Conservation (phyloP, 2,797 vertebrate genomes). For the Bryconaethiops microstoma region DNA sequence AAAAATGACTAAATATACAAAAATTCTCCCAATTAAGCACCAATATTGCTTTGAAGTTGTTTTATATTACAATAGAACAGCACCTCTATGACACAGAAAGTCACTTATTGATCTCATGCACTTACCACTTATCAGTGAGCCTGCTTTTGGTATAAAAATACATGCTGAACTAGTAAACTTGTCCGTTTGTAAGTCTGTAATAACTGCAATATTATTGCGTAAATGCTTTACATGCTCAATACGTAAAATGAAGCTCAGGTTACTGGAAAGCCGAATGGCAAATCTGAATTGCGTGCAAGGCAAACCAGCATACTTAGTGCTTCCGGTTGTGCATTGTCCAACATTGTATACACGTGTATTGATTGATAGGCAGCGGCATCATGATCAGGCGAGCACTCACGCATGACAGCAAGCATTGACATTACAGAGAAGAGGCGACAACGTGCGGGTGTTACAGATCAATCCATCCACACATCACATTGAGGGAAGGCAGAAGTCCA, state of each 20-base stretch:
- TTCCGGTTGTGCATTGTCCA: conserved; percentile 3
- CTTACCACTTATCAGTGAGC: neutral
- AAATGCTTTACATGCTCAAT: neutral
- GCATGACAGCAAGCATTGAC: conserved; percentile 37
- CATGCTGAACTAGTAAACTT: neutral
- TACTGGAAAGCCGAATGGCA: neutral
- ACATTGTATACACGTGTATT: conserved; percentile 25
- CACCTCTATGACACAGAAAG: neutral
- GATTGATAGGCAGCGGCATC: conserved; percentile 33
- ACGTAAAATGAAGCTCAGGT: conserved; percentile 1
- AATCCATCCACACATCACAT: conserved; percentile 37
- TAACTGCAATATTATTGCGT: neutral
- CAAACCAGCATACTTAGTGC: neutral
- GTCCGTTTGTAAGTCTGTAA: neutral
- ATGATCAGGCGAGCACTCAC: conserved; percentile 12
- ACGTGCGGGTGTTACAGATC: conserved; percentile 45
- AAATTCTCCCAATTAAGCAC: neutral
- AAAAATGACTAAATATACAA: too few relatives aligned
- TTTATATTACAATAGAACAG: neutral
- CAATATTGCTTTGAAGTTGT: neutral
- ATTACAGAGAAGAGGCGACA: conserved; percentile 26
- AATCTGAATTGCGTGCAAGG: conserved; percentile 7
- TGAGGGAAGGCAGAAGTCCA: conserved; percentile 21
- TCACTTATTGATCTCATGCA: neutral
- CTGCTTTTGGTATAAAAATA: neutral